These are phyloP conservation scores for Synanthedon andrenaeformis DNA, from an alignment of 2,888 invertebrate genomes.

Conservation along the genomic window DNA sequence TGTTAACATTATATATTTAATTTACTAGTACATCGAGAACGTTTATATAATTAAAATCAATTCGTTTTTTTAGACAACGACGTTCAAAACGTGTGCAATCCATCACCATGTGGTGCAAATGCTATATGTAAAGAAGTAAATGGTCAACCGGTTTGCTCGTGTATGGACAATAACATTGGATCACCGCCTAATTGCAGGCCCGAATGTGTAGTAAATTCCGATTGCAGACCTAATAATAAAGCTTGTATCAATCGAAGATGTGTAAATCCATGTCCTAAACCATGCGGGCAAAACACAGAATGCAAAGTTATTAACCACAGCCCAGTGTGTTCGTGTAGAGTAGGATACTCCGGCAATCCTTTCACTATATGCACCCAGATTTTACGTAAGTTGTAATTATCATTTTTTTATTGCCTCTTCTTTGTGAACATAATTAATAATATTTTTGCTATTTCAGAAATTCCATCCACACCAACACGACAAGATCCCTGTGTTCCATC, in stretches of 20 bases:
- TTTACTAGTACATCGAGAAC: neutral
- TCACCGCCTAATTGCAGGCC: constrained; percentile 74
- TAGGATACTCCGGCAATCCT: constrained; percentile 76
- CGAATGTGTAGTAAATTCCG: constrained; percentile 75
- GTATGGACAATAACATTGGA: constrained; percentile 75
- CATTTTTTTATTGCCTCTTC: too few relatives aligned
- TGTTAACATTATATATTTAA: neutral
- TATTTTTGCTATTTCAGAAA: constrained; percentile 22
- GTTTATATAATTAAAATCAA: neutral
- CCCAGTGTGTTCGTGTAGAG: constrained; percentile 77
- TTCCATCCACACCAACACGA: constrained; percentile 35
- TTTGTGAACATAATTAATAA: neutral
- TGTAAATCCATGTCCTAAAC: constrained; percentile 75
- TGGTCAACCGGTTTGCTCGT: constrained; percentile 78
- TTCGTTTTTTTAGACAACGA: constrained; percentile 36
- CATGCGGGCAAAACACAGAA: constrained; percentile 75
- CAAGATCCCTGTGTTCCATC: constrained; percentile 79
- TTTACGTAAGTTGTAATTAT: constrained; percentile 57
- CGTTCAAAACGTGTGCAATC: constrained; percentile 74
- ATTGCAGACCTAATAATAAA: constrained; percentile 73
- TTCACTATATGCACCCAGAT: constrained; percentile 73
- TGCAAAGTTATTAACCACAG: constrained; percentile 80
- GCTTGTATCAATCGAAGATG: constrained; percentile 79
- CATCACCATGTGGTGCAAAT: constrained; percentile 79
- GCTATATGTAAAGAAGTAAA: constrained; percentile 80